Percentiles rank a stretch among this genome's conserved stretches.
phyloP scores from a whole-genome alignment of 2,888 invertebrate genomes.

The Auanema sp. region DNA sequence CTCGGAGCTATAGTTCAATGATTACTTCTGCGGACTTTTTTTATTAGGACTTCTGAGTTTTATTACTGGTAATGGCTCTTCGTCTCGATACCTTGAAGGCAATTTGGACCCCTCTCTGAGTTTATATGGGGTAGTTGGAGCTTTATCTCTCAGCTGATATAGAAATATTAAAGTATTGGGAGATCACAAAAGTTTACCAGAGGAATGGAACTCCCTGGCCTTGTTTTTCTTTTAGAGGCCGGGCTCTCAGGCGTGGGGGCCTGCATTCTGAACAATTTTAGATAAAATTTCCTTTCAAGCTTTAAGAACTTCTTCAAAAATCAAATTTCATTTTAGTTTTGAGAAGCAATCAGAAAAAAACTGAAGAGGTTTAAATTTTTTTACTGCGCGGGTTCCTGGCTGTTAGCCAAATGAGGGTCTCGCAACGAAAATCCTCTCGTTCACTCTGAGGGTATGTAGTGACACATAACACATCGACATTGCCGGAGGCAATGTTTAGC shows the following conservation, averaged over 20 bases:
- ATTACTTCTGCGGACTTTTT: conserved; percentile 16
- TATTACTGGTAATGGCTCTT: conserved; percentile 13
- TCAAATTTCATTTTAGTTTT: neutral
- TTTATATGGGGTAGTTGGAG: conserved; percentile 27
- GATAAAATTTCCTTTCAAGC: neutral
- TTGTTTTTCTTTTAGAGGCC: neutral
- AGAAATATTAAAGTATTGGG: neutral
- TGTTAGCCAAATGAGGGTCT: neutral
- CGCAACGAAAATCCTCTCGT: neutral
- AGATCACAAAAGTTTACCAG: neutral
- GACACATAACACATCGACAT: conserved; percentile 2
- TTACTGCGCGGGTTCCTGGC: conserved; percentile 3
- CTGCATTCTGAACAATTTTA: neutral
- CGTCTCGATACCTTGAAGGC: conserved; percentile 42
- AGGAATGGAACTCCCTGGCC: conserved; percentile 1
- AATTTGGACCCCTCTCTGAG: conserved; percentile 38
- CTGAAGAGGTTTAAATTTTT: conserved; percentile 5
- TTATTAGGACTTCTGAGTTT: conserved; percentile 14
- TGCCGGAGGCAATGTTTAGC: too few species aligned
- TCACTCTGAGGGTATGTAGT: neutral
- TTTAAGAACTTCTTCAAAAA: neutral
- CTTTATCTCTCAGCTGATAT: conserved; percentile 12
- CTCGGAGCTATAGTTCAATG: neutral
- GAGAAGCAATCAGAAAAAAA: neutral
- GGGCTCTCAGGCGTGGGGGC: conserved; percentile 6